Evolutionary conservation across 2,113 vertebrate genomes (phyloP), one percentile per base, ranked within the genome.

Genomic region (Arothron firmamentum): DNA sequence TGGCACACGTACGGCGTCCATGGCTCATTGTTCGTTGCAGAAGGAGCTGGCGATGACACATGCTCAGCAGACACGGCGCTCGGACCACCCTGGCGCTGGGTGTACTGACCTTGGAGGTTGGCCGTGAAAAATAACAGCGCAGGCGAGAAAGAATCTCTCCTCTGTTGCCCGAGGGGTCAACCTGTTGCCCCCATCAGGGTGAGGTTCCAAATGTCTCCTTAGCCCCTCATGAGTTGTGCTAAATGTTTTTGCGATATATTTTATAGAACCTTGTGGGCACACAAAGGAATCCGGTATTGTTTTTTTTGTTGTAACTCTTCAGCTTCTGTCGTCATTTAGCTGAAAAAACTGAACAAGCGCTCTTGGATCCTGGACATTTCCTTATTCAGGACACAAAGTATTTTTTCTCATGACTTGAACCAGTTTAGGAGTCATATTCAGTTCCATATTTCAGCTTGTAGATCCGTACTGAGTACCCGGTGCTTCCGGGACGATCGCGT

Each of bases 71-170:
- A 88, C 86, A 87, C 84, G 84, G 79, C 81, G 72, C 77, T 63
- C 10, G 57, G 80, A 86, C 85, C 81, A 85, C 85, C 86, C 69
- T 31, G 74, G 80, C 62, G 81, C 83, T 81, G 73, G 74, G 80
- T 84, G 85, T 81, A 82, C 80, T 87, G 85, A 91, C 90, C 89
- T 92, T 90, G 83, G 72, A 66, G 74, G 67, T 55, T 82, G 65
- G 72, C 82, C 81, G 70, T 87, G 77, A 84, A 80, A 85, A 81
- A 87, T 79, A 85, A 86, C 82, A 85, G 78, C 82, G 78, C 72
- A 79, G 71, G 62, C 57, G 72, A 75, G 62, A 78, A 84, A 78
- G 82, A 81, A 75, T 81, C 61, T 62, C 66, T 83, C 59, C 72
- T 59, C 66, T 74, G 70, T 67, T 79, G 71, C 61, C 65, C 52